phyloP scores from a whole-genome alignment of 2,888 invertebrate species.

The Aleiodes leptofemur region DNA sequence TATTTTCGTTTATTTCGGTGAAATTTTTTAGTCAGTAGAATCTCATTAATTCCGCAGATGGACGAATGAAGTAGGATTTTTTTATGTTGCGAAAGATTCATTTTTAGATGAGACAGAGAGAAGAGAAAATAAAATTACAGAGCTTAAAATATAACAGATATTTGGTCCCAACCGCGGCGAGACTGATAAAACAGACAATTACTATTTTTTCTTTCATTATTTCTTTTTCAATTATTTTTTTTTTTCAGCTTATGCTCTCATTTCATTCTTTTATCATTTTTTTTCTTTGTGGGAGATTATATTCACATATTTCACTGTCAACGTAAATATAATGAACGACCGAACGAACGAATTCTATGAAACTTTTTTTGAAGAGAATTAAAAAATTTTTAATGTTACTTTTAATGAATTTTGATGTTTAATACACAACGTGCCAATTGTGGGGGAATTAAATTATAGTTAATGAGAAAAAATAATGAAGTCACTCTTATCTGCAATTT shows the following conservation, averaged over 20 bases:
- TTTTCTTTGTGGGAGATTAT: not conserved
- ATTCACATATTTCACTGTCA: slow-evolving; percentile 5
- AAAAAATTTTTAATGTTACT: too few relatives aligned
- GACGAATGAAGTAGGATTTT: slow-evolving; percentile 33
- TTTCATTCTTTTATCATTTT: slow-evolving; percentile 14
- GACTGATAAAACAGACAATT: slow-evolving; percentile 52
- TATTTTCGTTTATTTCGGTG: slow-evolving; percentile 14
- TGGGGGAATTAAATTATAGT: not conserved
- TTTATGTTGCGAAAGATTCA: not conserved
- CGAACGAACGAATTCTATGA: slow-evolving; percentile 44
- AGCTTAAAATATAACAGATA: slow-evolving; percentile 52
- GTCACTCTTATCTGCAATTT: too few relatives aligned
- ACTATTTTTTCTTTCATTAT: slow-evolving; percentile 17
- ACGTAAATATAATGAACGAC: slow-evolving; percentile 30
- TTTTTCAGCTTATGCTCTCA: slow-evolving; percentile 16
- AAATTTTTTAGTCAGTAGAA: not conserved
- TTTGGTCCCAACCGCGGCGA: slow-evolving; percentile 64
- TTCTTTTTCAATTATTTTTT: slow-evolving; percentile 3
- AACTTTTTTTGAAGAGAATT: not conserved
- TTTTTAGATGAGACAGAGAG: slow-evolving; percentile 2
- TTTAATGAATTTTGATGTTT: not conserved
- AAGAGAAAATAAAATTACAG: slow-evolving; percentile 11
- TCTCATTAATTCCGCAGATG: slow-evolving; percentile 28
- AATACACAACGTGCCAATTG: not conserved
- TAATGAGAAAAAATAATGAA: too few relatives aligned